Evolutionary conservation across 1,140 invertebrate genomes (phyloP).

Genomic region (Drosophila funebris): DNA sequence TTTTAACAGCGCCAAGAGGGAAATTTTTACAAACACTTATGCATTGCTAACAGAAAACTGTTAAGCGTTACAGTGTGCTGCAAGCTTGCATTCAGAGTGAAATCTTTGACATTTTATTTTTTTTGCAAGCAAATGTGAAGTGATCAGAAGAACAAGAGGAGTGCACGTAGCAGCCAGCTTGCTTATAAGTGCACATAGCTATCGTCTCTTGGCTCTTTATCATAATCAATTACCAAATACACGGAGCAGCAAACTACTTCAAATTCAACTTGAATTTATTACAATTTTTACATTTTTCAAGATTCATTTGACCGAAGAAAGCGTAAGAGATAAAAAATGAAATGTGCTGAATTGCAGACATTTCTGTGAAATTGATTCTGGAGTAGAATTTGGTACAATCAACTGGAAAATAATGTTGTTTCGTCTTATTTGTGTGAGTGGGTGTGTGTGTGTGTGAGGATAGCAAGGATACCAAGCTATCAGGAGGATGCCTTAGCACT

Average conservation of each 20-base stretch:
- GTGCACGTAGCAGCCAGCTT: no score
- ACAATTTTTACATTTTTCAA: background rate
- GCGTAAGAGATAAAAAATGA: background rate
- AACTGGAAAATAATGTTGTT: conserved; percentile 2
- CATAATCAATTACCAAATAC: no score
- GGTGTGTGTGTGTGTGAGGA: no score
- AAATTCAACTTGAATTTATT: background rate
- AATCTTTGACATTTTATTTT: no score
- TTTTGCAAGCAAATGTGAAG: no score
- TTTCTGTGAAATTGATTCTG: background rate
- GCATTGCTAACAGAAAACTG: conserved; percentile 21
- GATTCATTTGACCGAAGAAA: background rate
- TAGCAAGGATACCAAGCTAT: no score
- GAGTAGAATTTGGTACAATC: background rate
- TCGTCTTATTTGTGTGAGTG: conserved; percentile 1
- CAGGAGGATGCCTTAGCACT: background rate
- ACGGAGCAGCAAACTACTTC: background rate
- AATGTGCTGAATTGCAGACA: background rate
- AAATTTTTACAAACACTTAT: conserved; percentile 23
- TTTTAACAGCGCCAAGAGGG: conserved; percentile 59
- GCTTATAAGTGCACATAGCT: no score
- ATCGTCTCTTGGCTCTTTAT: no score
- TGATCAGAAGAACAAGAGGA: no score
- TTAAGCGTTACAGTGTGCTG: background rate
- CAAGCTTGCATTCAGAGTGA: background rate